Percentiles rank a stretch among this genome's conserved stretches.
These are phyloP conservation scores for Acanthosepion lycidas DNA, from an alignment of 2,888 invertebrate genomes.

Conservation along the genomic window DNA sequence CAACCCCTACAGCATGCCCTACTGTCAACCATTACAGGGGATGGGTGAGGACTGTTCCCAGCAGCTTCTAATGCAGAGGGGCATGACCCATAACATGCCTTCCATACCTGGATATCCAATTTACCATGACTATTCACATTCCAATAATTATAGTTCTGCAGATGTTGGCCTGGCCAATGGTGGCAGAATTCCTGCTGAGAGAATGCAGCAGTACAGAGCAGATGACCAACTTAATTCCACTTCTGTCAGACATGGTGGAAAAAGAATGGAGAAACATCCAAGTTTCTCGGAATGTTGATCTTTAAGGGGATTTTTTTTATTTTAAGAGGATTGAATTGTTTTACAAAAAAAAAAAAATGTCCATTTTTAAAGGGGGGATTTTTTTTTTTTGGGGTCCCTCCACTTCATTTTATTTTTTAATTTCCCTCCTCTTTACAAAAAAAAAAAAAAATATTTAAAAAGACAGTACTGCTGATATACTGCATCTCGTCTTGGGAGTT, in stretches of 20 bases:
- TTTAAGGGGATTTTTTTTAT: background rate
- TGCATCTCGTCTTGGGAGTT: conserved; percentile 21
- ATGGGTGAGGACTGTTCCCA: conserved; percentile 33
- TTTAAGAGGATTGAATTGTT: background rate
- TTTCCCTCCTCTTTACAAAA: background rate
- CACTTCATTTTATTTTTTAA: background rate
- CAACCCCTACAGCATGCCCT: background rate
- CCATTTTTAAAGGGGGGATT: background rate
- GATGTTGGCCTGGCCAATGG: conserved; percentile 44
- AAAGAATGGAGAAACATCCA: background rate
- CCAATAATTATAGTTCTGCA: conserved; percentile 41
- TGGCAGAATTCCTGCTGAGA: background rate
- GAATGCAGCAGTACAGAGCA: conserved; percentile 42
- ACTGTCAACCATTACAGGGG: background rate
- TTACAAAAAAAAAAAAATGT: conserved; percentile 36
- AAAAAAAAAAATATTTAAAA: background rate
- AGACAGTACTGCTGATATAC: conserved; percentile 33
- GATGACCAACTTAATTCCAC: conserved; percentile 20
- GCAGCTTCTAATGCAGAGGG: conserved; percentile 34
- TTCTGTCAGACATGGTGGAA: background rate
- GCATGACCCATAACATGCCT: background rate
- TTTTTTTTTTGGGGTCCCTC: background rate
- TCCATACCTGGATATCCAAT: conserved; percentile 8
- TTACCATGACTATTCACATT: conserved; percentile 42
- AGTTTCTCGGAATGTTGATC: conserved; percentile 44